Conservation (phyloP, 2,797 vertebrate genomes). For the Anabacerthia variegaticeps region DNA sequence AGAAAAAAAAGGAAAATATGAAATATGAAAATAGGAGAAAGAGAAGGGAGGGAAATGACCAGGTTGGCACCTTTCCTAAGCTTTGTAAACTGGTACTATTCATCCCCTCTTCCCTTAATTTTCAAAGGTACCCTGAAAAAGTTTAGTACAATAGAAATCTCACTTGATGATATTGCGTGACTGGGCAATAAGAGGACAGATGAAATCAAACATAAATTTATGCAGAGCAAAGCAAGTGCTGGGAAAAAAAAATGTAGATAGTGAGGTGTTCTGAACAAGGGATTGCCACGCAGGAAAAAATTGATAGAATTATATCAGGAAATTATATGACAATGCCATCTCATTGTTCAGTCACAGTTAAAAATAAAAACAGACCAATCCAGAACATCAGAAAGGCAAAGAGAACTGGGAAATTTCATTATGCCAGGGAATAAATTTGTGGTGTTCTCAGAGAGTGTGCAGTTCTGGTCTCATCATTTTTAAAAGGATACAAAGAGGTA, state of each 20-base stretch:
- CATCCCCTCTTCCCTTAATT: neutral
- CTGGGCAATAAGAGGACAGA: neutral
- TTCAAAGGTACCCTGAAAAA: neutral
- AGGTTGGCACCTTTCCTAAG: neutral
- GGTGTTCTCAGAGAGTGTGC: neutral
- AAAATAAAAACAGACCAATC: conserved; percentile 22
- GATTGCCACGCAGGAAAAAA: neutral
- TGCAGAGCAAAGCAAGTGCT: neutral
- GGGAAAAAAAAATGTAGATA: neutral
- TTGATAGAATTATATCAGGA: neutral
- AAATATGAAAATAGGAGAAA: neutral
- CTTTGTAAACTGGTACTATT: neutral
- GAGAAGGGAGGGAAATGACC: neutral
- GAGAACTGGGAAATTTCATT: neutral
- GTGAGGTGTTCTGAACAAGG: neutral
- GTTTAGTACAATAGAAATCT: neutral
- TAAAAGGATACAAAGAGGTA: neutral
- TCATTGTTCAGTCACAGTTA: neutral
- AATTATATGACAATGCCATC: neutral
- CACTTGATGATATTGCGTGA: neutral
- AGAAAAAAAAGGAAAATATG: neutral
- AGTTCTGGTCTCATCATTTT: neutral
- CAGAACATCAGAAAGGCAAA: neutral
- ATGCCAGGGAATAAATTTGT: neutral
- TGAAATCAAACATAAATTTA: neutral